Percentiles rank a stretch among this genome's conserved stretches.
These are phyloP conservation scores for Drosophila cyrtoloma DNA, from an alignment of 2,888 invertebrate species.

Conservation along the genomic window DNA sequence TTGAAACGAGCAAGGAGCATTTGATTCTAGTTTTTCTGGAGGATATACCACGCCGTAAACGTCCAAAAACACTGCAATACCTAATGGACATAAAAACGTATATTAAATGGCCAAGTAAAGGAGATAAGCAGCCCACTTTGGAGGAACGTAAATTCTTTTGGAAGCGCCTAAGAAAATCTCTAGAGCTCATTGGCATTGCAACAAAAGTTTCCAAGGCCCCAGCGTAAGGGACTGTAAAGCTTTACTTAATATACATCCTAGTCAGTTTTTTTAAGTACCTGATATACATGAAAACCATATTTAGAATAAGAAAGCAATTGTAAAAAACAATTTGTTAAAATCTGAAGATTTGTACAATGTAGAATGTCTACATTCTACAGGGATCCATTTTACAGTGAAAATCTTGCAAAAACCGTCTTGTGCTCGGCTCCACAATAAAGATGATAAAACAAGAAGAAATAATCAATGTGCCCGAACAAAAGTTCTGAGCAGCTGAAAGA, in stretches of 20 bases:
- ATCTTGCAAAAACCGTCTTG: neutral
- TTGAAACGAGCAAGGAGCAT: conserved; percentile 88
- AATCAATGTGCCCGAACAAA: neutral
- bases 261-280: conserved; percentile 68
- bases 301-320: neutral
- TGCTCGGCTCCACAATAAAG: neutral
- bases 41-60: conserved; percentile 87
- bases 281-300: conserved; percentile 46
- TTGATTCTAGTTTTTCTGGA: conserved; percentile 89
- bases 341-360: neutral
- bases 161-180: conserved; percentile 82
- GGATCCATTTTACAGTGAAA: neutral
- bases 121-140: conserved; percentile 48
- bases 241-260: conserved; percentile 38
- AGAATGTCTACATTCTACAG: neutral
- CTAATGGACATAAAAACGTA: conserved; percentile 90
- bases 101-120: conserved; percentile 88
- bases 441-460: neutral
- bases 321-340: neutral
- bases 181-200: conserved; percentile 72
- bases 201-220: conserved; percentile 50
- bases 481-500: neutral
- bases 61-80: conserved; percentile 88
- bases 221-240: neutral
- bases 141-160: conserved; percentile 84